Conservation (phyloP, 2,888 invertebrate species). For the Limnephilus marmoratus region DNA sequence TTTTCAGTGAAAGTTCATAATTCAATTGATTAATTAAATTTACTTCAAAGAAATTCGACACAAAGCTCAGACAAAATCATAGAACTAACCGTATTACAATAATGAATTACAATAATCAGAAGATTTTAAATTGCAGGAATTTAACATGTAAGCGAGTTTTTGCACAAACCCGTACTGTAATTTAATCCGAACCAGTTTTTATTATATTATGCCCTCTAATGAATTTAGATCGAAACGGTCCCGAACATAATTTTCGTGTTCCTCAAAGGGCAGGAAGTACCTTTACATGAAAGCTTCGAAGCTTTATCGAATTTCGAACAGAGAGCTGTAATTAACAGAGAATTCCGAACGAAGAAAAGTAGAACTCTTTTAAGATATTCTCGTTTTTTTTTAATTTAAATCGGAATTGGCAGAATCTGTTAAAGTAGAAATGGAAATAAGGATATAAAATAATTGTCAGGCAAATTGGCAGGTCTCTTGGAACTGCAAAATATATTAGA, state of each 20-base stretch:
- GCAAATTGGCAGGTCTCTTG: not conserved
- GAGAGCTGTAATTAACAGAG: constrained; percentile 8
- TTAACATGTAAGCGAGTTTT: not conserved
- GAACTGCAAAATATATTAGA: not conserved
- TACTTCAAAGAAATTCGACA: not conserved
- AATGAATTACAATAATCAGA: not conserved
- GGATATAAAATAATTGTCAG: not conserved
- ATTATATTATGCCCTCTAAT: constrained; percentile 9
- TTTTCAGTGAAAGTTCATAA: too few species aligned
- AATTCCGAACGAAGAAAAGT: not conserved
- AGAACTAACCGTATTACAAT: not conserved
- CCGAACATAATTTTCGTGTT: constrained; percentile 40
- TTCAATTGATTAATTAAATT: too few species aligned
- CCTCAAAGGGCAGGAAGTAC: constrained; percentile 51
- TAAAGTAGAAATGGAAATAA: not conserved
- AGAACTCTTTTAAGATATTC: not conserved
- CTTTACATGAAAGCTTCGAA: not conserved
- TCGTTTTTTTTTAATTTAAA: not conserved
- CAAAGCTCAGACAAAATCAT: not conserved
- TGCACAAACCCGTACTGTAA: constrained; percentile 10
- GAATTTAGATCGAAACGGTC: constrained; percentile 49
- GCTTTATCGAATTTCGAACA: not conserved
- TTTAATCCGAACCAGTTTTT: constrained; percentile 1
- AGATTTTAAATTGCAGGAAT: not conserved
- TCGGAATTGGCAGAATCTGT: not conserved